Evolutionary conservation across 2,797 vertebrate species (phyloP), one percentile per base, ranked within the genome.

Genomic region (Neopelma chrysocephalum): DNA sequence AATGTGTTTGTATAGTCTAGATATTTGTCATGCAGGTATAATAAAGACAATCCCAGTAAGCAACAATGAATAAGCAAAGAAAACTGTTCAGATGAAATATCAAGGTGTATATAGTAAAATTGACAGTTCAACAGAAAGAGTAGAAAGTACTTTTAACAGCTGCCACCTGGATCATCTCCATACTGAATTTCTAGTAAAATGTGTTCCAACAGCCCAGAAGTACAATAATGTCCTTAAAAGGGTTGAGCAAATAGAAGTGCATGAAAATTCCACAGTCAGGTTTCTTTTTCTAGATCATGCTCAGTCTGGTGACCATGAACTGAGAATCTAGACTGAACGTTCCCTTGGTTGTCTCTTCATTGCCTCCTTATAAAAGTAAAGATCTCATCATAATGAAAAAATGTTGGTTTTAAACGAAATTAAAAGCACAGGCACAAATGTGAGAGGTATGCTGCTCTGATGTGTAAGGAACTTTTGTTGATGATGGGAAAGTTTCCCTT

Each of bases 391-490:
- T 13, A 19, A 32, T 19, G 29, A 68, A 71, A 77, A 75, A 15
- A 3, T 12, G 5, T 0, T 10, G 32, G 12, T 53, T 89, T 68
- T 34, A 89, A 66, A 45, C 5, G 50, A 72, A 87, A 68, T 48
- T 36, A 18, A 56, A 81, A 68, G 8, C 14, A 27, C 8, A 36
- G 7, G 22, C 22, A 60, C 15, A 87, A 45, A 62, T 43, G 20
- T 21, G 48, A 58, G 25, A 34, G 12, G 0, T 12, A 26, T 20
- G 13, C 7, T 78, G 9, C 23, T 77, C 14, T 62, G 9, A 45
- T 23, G 4, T 21, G 16, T n/a, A 3, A 71, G 23, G 31, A 58
- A 38, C 0, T 56, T 43, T 25, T 56, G 7, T 25, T 2, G 0
- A 3, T 8, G 15, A 51, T 29, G 27, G 6, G 8, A 34, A 4